Conservation (phyloP, 2,797 vertebrate species). For the Prionace glauca region DNA sequence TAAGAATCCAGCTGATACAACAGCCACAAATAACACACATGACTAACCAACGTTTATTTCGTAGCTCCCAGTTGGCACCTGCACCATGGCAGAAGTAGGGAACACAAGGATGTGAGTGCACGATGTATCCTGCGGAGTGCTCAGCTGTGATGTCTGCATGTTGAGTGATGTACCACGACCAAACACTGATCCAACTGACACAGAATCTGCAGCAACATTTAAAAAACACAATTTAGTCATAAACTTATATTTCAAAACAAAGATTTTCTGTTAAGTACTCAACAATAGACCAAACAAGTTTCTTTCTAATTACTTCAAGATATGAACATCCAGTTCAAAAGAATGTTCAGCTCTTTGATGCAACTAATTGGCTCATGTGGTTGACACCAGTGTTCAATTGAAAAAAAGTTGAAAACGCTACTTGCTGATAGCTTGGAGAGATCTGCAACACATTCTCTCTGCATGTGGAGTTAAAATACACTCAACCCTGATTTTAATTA, state of each 20-base stretch:
- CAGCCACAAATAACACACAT: neutral
- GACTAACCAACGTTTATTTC: slow-evolving; percentile 85
- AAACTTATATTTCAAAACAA: slow-evolving; percentile 39
- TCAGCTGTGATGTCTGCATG: slow-evolving; percentile 95
- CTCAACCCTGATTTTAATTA: neutral
- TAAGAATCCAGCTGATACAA: neutral
- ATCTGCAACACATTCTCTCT: neutral
- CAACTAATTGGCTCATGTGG: neutral
- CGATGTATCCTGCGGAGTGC: slow-evolving; percentile 94
- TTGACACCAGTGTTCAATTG: neutral
- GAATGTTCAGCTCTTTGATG: neutral
- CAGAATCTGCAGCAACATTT: slow-evolving; percentile 68
- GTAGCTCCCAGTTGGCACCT: slow-evolving; percentile 85
- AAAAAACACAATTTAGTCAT: neutral
- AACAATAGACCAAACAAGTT: neutral
- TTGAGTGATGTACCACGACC: slow-evolving; percentile 95
- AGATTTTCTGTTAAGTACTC: neutral
- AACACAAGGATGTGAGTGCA: slow-evolving; percentile 98
- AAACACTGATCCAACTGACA: slow-evolving; percentile 94
- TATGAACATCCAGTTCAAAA: neutral
- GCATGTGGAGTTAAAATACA: neutral
- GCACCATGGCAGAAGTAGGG: slow-evolving; percentile 90
- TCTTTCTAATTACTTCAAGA: neutral
- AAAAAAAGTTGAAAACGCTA: neutral
- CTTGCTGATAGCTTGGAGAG: neutral